Conservation (phyloP, 2,888 invertebrate species). For the Halictus quadricinctus region DNA sequence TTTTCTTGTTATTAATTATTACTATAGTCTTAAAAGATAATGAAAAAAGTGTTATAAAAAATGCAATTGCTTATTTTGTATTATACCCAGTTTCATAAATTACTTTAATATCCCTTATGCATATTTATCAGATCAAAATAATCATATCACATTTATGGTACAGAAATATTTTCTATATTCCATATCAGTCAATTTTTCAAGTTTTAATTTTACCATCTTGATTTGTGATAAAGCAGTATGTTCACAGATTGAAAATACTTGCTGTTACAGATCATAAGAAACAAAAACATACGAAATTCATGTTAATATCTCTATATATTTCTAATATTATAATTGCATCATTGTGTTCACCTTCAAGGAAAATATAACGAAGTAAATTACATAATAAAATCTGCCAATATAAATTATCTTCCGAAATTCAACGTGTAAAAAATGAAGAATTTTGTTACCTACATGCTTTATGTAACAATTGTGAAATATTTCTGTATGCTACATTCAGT, state of each 20-base stretch:
- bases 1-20: conserved; percentile 82
- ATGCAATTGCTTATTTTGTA: conserved; percentile 75
- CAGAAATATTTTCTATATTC: conserved; percentile 32
- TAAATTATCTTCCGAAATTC: conserved; percentile 18
- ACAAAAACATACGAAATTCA: conserved; percentile 34
- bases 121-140: conserved; percentile 42
- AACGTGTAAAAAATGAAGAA: conserved; percentile 8
- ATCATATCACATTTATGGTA: conserved; percentile 38
- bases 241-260: conserved; percentile 15
- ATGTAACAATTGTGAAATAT: conserved; percentile 18
- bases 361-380: conserved; percentile 32
- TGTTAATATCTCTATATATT: conserved; percentile 27
- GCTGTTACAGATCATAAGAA: conserved; percentile 9
- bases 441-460: conserved; percentile 1
- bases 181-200: conserved; percentile 3
- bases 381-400: conserved; percentile 17
- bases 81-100: conserved; percentile 64
- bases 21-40: conserved; percentile 81
- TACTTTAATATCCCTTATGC: conserved; percentile 42
- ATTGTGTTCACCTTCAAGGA: conserved; percentile 18
- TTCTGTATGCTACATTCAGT: conserved; percentile 1
- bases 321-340: conserved; percentile 33
- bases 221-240: conserved; percentile 15
- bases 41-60: conserved; percentile 82
- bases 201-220: conserved; percentile 38